phyloP scores from a whole-genome alignment of 2,888 invertebrate species.

The Rhimphoctona megacephalus region DNA sequence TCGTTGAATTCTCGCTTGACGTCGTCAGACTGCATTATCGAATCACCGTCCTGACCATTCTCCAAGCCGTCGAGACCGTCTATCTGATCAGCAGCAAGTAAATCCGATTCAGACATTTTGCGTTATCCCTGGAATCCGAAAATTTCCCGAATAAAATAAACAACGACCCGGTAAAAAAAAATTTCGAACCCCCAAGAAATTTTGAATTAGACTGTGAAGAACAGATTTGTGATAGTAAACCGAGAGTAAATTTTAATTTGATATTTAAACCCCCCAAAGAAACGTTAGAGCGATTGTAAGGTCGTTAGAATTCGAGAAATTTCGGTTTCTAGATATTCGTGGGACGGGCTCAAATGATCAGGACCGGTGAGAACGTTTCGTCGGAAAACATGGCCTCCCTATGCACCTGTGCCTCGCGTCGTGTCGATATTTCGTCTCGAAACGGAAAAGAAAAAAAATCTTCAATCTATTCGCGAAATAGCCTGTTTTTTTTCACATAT shows the following conservation, averaged over 20 bases:
- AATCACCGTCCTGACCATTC: slow-evolving; percentile 84
- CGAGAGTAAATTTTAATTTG: slow-evolving; percentile 1
- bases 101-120: slow-evolving; percentile 83
- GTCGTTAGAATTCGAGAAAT: slow-evolving; percentile 54
- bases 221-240: not conserved
- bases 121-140: slow-evolving; percentile 71
- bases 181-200: slow-evolving; percentile 40
- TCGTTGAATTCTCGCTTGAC: slow-evolving; percentile 82
- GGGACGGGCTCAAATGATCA: slow-evolving; percentile 39
- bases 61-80: slow-evolving; percentile 84
- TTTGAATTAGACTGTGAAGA: slow-evolving; percentile 2
- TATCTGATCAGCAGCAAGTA: slow-evolving; percentile 83
- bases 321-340: slow-evolving; percentile 41
- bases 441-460: slow-evolving; percentile 31
- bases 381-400: slow-evolving; percentile 59
- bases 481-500: not conserved
- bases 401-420: slow-evolving; percentile 53
- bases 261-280: slow-evolving; percentile 10
- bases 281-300: slow-evolving; percentile 22
- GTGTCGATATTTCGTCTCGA: slow-evolving; percentile 43
- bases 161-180: slow-evolving; percentile 50
- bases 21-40: slow-evolving; percentile 83
- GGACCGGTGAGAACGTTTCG: slow-evolving; percentile 52
- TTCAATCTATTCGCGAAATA: not conserved
- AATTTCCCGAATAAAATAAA: slow-evolving; percentile 63